A percentile compares a stretch with the other conserved stretches of the same genome.
Conservation (phyloP, 2,888 invertebrate species). For the Drosophila setosimentum region DNA sequence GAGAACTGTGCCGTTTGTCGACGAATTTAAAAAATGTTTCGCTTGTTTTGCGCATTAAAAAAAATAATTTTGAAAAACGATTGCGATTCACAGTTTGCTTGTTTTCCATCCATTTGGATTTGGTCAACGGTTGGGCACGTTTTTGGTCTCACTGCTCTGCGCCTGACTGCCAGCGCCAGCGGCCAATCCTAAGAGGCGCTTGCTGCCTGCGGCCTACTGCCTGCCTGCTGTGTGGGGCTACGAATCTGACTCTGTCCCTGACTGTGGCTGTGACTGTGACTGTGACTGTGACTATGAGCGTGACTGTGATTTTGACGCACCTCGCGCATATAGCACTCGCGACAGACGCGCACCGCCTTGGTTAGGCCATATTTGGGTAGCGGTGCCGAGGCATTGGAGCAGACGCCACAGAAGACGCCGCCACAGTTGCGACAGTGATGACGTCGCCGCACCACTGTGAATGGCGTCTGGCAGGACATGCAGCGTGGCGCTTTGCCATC, state of each 20-base stretch:
- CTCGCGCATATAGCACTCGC: conserved; percentile 83
- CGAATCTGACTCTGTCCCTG: conserved; percentile 16
- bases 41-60: conserved; percentile 52
- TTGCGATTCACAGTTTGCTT: conserved; percentile 79
- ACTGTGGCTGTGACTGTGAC: conserved; percentile 8
- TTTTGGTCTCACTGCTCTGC: conserved; percentile 43
- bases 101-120: conserved; percentile 35
- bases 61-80: conserved; percentile 54
- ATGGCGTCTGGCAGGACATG: conserved; percentile 96
- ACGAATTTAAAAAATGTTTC: conserved; percentile 44
- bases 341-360: conserved; percentile 97
- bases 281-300: conserved; percentile 13
- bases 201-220: conserved; percentile 60
- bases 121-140: conserved; percentile 18
- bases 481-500: conserved; percentile 96
- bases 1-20: conserved; percentile 39
- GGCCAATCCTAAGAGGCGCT: conserved; percentile 77
- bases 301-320: conserved; percentile 45
- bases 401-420: conserved; percentile 95
- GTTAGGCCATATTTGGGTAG: conserved; percentile 96
- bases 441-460: conserved; percentile 97
- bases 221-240: conserved; percentile 30
- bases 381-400: conserved; percentile 96
- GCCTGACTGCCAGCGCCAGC: conserved; percentile 55
- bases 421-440: conserved; percentile 99